Evolutionary conservation across 2,888 invertebrate genomes (phyloP).

Genomic region (Isoperla grammatica): DNA sequence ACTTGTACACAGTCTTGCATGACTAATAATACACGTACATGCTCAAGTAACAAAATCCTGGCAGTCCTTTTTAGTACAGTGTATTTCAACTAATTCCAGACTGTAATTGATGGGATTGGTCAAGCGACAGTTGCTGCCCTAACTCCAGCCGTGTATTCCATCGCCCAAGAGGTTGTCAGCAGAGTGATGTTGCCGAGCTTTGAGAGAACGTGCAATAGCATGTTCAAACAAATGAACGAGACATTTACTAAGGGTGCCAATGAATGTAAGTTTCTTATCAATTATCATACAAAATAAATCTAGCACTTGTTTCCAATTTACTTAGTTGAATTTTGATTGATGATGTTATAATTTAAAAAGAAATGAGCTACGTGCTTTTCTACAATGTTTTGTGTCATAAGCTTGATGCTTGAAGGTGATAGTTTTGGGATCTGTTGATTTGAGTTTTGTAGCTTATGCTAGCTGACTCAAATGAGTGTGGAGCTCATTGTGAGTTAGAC

Average conservation of each 20-base stretch:
- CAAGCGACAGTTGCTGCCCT: constrained; percentile 62
- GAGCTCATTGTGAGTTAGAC: too few species aligned
- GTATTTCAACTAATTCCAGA: constrained; percentile 52
- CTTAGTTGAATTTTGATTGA: too few species aligned
- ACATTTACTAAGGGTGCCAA: constrained; percentile 82
- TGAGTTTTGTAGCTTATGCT: too few species aligned
- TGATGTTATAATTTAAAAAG: too few species aligned
- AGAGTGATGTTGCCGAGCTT: constrained; percentile 76
- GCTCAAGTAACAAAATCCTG: too few species aligned
- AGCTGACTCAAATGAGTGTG: too few species aligned
- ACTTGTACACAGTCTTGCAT: background rate
- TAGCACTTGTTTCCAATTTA: too few species aligned
- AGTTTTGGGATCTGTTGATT: too few species aligned
- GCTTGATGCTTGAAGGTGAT: background rate
- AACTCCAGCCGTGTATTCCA: constrained; percentile 65
- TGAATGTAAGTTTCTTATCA: constrained; percentile 64
- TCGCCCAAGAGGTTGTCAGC: constrained; percentile 72
- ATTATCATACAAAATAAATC: background rate
- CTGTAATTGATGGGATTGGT: constrained; percentile 69
- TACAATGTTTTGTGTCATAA: background rate
- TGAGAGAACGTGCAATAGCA: constrained; percentile 77
- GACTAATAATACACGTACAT: too few species aligned
- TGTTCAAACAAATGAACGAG: constrained; percentile 86
- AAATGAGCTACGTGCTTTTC: background rate
- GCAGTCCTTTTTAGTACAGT: too few species aligned